Percentiles rank a stretch among this genome's conserved stretches.
Evolutionary conservation across 92 coral and sea anemone genomes (phyloP).

Genomic region (Epizoanthus ramosus): DNA sequence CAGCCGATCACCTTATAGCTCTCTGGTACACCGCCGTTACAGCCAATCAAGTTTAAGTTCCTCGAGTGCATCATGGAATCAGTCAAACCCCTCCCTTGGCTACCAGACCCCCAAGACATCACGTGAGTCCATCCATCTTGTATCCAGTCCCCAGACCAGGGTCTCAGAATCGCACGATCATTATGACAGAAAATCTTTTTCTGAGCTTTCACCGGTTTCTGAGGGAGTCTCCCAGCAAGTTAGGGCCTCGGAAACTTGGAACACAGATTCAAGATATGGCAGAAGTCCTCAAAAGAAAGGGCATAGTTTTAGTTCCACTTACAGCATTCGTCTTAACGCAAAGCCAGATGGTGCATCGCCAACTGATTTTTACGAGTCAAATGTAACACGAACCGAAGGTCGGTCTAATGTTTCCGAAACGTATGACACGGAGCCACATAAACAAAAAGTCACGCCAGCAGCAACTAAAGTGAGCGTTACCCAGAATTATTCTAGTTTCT

Average conservation of each 20-base stretch:
- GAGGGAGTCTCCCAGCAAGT: slow-evolving; percentile 16
- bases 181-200: slow-evolving; percentile 18
- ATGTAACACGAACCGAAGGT: not conserved
- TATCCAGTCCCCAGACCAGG: slow-evolving; percentile 12
- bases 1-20: slow-evolving; percentile 79
- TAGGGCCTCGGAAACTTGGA: not conserved
- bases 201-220: slow-evolving; percentile 31
- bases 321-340: slow-evolving; percentile 12
- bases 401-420: not conserved
- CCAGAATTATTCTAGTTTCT: slow-evolving; percentile 7
- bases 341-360: not conserved
- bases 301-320: slow-evolving; percentile 20
- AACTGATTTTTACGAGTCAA: not conserved
- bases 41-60: slow-evolving; percentile 92
- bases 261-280: slow-evolving; percentile 1
- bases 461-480: not conserved
- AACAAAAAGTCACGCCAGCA: not conserved
- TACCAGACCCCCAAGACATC: slow-evolving; percentile 43
- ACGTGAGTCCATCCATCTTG: slow-evolving; percentile 34
- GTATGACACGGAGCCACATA: not conserved
- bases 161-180: slow-evolving; percentile 17
- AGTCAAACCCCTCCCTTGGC: slow-evolving; percentile 59
- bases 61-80: slow-evolving; percentile 88
- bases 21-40: slow-evolving; percentile 57
- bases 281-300: not conserved